A percentile compares a stretch with the other conserved stretches of the same genome.
Evolutionary conservation across 1,140 invertebrate genomes (phyloP).

Genomic region (Diorhabda sublineata): DNA sequence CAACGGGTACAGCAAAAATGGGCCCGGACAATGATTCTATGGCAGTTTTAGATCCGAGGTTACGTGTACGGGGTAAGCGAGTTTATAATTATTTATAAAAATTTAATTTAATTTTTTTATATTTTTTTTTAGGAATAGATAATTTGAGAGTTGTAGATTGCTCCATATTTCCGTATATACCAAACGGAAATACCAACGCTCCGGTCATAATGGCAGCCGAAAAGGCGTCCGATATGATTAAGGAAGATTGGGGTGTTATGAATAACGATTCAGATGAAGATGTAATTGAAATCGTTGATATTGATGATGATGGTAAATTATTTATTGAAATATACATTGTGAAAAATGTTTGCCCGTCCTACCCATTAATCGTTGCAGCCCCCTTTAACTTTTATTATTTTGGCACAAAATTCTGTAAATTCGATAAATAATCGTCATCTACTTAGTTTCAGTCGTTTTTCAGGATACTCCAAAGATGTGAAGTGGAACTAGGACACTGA

Average conservation of each 20-base stretch:
- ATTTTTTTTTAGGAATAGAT: conserved; percentile 52
- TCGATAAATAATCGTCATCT: too few relatives aligned
- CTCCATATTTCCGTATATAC: conserved; percentile 73
- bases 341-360: too few relatives aligned
- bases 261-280: conserved; percentile 23
- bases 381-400: too few relatives aligned
- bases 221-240: conserved; percentile 70
- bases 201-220: conserved; percentile 75
- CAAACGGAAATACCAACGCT: conserved; percentile 72
- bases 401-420: too few relatives aligned
- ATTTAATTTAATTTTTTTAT: neutral
- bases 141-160: conserved; percentile 74
- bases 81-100: too few relatives aligned
- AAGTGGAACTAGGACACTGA: too few relatives aligned
- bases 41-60: conserved; percentile 62
- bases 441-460: too few relatives aligned
- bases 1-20: conserved; percentile 71
- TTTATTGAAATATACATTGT: too few relatives aligned
- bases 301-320: conserved; percentile 4
- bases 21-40: conserved; percentile 57
- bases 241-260: conserved; percentile 50
- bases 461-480: too few relatives aligned
- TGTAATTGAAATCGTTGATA: conserved; percentile 8
- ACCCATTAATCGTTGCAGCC: too few relatives aligned
- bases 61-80: conserved; percentile 53